These are phyloP conservation scores for Sus cebifrons DNA, from an alignment of 2,797 vertebrate species.

Conservation along the genomic window DNA sequence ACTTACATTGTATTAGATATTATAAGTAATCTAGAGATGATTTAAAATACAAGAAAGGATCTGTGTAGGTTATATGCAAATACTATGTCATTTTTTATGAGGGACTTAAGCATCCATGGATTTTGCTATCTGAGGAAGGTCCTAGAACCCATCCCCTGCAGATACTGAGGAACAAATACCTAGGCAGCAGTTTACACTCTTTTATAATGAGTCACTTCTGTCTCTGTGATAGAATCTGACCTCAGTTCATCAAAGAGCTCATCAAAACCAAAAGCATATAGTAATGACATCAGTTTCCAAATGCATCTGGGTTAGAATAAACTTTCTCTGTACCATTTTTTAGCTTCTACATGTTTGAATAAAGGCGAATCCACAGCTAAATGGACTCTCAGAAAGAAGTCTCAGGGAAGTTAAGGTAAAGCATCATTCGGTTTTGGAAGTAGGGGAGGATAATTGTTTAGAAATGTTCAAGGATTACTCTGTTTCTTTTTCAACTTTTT, in stretches of 20 bases:
- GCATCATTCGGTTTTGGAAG: slow-evolving; percentile 4
- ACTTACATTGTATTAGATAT: too few relatives aligned
- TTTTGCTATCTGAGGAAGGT: not conserved
- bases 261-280: not conserved
- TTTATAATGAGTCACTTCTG: not conserved
- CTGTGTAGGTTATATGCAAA: not conserved
- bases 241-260: not conserved
- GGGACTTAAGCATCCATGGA: not conserved
- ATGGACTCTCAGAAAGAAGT: slow-evolving; percentile 30
- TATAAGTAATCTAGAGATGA: too few relatives aligned
- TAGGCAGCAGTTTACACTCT: not conserved
- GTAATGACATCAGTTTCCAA: slow-evolving; percentile 21
- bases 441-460: not conserved
- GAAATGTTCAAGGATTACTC: slow-evolving; percentile 35
- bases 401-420: slow-evolving; percentile 64
- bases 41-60: not conserved
- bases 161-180: not conserved
- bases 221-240: slow-evolving; percentile 4
- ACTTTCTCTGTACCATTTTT: slow-evolving; percentile 20
- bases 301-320: not conserved
- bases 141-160: not conserved
- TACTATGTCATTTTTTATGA: not conserved
- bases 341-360: not conserved
- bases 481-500: slow-evolving; percentile 64
- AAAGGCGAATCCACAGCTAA: slow-evolving; percentile 64